These are phyloP conservation scores for Orientallactaga bullata DNA, from an alignment of 2,113 vertebrate species.

Conservation along the genomic window DNA sequence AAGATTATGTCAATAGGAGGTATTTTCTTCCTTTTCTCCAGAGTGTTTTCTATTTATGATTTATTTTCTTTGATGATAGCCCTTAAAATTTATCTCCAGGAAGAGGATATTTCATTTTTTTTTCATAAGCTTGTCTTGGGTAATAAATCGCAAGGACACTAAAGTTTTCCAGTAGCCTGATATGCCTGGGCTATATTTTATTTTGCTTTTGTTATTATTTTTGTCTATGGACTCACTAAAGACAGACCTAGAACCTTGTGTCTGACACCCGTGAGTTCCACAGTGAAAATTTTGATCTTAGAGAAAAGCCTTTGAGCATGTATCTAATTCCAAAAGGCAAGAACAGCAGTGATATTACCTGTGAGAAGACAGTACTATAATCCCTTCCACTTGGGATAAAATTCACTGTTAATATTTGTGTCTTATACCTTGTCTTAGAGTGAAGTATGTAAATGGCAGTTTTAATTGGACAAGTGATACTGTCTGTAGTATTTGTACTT, in stretches of 20 bases:
- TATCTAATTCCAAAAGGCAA: constrained; percentile 42
- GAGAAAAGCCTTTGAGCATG: constrained; percentile 35
- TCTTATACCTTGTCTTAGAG: constrained; percentile 65
- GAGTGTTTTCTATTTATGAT: constrained; percentile 60
- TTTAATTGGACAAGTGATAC: constrained; percentile 68
- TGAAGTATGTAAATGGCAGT: constrained; percentile 47
- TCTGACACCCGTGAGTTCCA: constrained; percentile 37
- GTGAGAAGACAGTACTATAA: constrained; percentile 44
- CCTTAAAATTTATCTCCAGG: constrained; percentile 62
- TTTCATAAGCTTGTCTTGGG: constrained; percentile 48
- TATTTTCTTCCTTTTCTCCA: constrained; percentile 64
- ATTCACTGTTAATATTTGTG: constrained; percentile 66
- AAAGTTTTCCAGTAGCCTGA: constrained; percentile 4
- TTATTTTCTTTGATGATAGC: constrained; percentile 67
- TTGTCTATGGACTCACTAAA: constrained; percentile 48
- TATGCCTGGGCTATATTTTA: constrained; percentile 47
- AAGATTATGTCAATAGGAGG: constrained; percentile 54
- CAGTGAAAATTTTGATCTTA: constrained; percentile 43
- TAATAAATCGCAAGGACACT: constrained; percentile 62
- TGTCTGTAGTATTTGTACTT: constrained; percentile 73
- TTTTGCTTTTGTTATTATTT: constrained; percentile 47
- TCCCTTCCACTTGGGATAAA: constrained; percentile 5
- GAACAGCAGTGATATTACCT: constrained; percentile 37
- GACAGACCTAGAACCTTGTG: constrained; percentile 35
- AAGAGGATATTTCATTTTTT: constrained; percentile 60